Evolutionary conservation across 2,888 invertebrate genomes (phyloP).

Genomic region (Nymphalis c-album): DNA sequence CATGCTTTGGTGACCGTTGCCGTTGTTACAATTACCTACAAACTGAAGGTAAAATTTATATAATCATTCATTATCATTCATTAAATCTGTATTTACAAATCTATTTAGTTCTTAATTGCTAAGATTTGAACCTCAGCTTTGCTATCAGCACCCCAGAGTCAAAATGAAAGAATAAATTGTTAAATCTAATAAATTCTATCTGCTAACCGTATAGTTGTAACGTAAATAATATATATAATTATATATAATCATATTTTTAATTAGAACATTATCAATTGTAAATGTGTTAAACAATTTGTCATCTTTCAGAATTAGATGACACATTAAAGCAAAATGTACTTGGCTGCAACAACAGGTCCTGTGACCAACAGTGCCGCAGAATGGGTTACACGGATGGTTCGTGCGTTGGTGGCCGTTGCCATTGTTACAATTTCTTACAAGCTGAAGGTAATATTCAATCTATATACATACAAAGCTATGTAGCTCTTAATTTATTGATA

Average conservation of each 20-base stretch:
- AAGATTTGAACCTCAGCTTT: too few species aligned
- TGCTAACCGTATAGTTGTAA: too few species aligned
- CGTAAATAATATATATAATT: too few species aligned
- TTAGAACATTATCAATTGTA: too few species aligned
- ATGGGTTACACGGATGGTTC: conserved; percentile 47
- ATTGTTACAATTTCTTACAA: conserved; percentile 43
- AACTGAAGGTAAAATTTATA: conserved; percentile 17
- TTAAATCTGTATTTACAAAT: too few species aligned
- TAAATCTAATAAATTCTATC: neutral
- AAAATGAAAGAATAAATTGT: neutral
- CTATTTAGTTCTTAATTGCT: too few species aligned
- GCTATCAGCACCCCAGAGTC: too few species aligned
- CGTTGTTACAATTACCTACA: conserved; percentile 44
- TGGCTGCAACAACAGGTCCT: conserved; percentile 38
- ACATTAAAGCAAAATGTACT: neutral
- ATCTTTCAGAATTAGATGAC: neutral
- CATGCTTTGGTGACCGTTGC: conserved; percentile 39
- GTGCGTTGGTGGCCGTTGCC: conserved; percentile 40
- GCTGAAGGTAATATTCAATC: conserved; percentile 4
- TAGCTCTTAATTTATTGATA: too few species aligned
- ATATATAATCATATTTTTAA: too few species aligned
- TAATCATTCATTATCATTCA: too few species aligned
- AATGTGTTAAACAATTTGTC: too few species aligned
- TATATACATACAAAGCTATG: too few species aligned
- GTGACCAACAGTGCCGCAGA: conserved; percentile 50